Conservation (phyloP, 1,140 invertebrate species). For the Varroa destructor region DNA sequence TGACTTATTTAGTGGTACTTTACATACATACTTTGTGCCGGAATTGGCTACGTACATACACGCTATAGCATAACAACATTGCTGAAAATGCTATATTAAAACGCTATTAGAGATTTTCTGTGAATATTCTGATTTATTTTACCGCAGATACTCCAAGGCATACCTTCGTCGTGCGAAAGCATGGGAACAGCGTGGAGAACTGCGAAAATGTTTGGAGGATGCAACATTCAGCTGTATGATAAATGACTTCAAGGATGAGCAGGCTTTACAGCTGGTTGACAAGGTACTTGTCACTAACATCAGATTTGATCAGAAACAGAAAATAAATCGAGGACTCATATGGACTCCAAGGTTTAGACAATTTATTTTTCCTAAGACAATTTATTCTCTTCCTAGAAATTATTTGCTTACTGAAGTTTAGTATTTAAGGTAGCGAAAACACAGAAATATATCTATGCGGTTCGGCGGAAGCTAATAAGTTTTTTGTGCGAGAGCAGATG, state of each 20-base stretch:
- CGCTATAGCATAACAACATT: neutral
- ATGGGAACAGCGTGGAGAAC: conserved; percentile 25
- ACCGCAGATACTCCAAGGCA: conserved; percentile 15
- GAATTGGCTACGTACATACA: neutral
- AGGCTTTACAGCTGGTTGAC: conserved; percentile 64
- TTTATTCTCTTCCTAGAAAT: too few species aligned
- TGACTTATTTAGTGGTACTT: conserved; percentile 32
- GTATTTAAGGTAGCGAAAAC: too few species aligned
- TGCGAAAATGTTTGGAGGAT: conserved; percentile 45
- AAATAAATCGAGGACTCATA: too few species aligned
- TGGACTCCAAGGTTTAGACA: too few species aligned
- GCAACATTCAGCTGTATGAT: conserved; percentile 77
- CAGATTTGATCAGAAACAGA: too few species aligned
- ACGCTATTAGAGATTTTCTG: neutral
- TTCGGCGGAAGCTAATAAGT: neutral
- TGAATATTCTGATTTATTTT: neutral
- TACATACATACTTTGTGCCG: neutral
- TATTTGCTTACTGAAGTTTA: too few species aligned
- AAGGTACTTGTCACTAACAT: conserved; percentile 48
- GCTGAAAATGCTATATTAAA: neutral
- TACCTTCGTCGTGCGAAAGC: conserved; percentile 25
- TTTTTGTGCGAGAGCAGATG: neutral
- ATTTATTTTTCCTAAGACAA: too few species aligned
- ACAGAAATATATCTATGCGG: too few species aligned
- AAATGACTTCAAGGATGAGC: conserved; percentile 69